Base-by-base conservation (phyloP, 2,888 invertebrate species). In the Drosophila prolongata region DNA sequence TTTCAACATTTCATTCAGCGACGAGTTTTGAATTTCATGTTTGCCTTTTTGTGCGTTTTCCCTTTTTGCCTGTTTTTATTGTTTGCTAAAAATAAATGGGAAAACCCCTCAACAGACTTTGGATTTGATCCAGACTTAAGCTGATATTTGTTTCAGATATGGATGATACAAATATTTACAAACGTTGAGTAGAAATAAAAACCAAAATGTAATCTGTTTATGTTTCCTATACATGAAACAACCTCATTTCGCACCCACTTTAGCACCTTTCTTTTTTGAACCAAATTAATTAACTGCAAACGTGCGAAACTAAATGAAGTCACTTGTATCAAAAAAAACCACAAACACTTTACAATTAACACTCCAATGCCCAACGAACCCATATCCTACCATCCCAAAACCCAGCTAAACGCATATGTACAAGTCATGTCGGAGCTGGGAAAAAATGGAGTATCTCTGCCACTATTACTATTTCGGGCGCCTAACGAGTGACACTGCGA, bases 1-100 rank as follows among this genome's bases (percentile, higher is more conserved):
- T 78, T 86, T 73, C 80, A 83, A 86, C 86, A 78, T 82, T 85
- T 86, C 88, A 88, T 88, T 82, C 88, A 78, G 76, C 78, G 65
- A 59, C 73, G 74, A 75, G 78, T 85, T 87, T 84, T 79, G 76
- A 85, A 85, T 87, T 87, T 81, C 64, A 69, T 52, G 60, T 69
- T 53, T 43, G 59, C 68, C 62, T 79, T 75, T 76, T 68, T 47
- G 50, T 52, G 27, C 44, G 52, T 66, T 43, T 43, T 24, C 6
- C 35, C 44, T 19, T 52, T 46, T 57, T 40, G 19, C 16, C 52
- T 30, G 10, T 27, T 56, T 52, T 61, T 72, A 57, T 47, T 57
- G 43, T 70, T 74, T 59, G 60, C 44, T 30, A 24, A 5, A 3
- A 24, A 27, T 13, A 43, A 34, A 11, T 10, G 8, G 37, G 30